These are phyloP conservation scores for Tachysurus fulvidraco DNA, from an alignment of 2,113 vertebrate species.

Conservation along the genomic window DNA sequence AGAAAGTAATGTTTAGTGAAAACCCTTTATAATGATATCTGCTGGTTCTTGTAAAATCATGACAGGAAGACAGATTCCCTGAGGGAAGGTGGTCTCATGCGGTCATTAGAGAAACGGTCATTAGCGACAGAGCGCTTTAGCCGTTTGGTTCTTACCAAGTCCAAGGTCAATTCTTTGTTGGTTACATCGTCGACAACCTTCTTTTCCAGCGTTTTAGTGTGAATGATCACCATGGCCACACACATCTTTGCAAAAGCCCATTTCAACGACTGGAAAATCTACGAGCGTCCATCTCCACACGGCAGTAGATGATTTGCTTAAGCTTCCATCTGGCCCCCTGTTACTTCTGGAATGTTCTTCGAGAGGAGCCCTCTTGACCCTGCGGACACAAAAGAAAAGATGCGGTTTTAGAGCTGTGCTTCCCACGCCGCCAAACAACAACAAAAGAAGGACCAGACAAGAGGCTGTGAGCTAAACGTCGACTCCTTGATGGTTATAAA, in stretches of 20 bases:
- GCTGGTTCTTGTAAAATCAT: slow-evolving; percentile 7
- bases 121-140: neutral
- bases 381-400: slow-evolving; percentile 61
- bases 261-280: slow-evolving; percentile 59
- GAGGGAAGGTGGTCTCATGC: neutral
- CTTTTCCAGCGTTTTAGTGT: slow-evolving; percentile 84
- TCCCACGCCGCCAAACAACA: slow-evolving; percentile 16
- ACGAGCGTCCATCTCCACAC: slow-evolving; percentile 60
- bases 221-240: slow-evolving; percentile 87
- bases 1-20: slow-evolving; percentile 13
- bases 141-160: slow-evolving; percentile 73
- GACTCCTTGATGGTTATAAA: neutral
- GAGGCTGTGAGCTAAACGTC: neutral
- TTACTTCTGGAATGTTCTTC: slow-evolving; percentile 60
- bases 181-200: slow-evolving; percentile 79
- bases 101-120: neutral
- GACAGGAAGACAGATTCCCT: neutral
- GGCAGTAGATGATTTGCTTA: slow-evolving; percentile 53
- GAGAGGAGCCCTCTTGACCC: slow-evolving; percentile 58
- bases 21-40: neutral
- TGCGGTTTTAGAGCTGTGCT: slow-evolving; percentile 9
- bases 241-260: slow-evolving; percentile 66
- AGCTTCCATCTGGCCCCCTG: slow-evolving; percentile 55
- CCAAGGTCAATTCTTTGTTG: slow-evolving; percentile 69
- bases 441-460: neutral